These are phyloP conservation scores for Abramis brama DNA, from an alignment of 2,113 vertebrate species.

Conservation along the genomic window DNA sequence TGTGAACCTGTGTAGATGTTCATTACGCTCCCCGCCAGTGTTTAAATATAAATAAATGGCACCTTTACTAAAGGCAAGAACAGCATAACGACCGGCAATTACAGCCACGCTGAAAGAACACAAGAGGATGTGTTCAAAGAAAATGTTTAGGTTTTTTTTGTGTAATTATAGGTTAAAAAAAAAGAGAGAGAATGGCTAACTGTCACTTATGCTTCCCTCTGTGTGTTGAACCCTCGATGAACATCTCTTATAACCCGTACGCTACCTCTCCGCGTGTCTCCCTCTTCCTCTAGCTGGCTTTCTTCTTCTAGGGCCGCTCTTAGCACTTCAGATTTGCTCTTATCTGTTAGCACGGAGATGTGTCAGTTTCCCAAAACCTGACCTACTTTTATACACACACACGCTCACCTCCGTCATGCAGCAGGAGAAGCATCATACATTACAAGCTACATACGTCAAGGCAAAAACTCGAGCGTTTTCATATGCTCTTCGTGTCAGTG, in stretches of 20 bases:
- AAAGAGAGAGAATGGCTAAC: conserved; percentile 53
- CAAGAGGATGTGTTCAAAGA: conserved; percentile 62
- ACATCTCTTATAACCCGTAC: conserved; percentile 41
- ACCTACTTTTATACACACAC: conserved; percentile 72
- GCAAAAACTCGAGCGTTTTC: conserved; percentile 38
- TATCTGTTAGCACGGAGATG: conserved; percentile 75
- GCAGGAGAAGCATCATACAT: conserved; percentile 32
- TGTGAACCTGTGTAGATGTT: conserved; percentile 62
- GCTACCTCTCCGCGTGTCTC: conserved; percentile 5
- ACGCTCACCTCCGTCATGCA: conserved; percentile 4
- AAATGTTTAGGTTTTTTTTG: conserved; percentile 47
- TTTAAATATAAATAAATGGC: conserved; percentile 61
- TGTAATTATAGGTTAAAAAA: conserved; percentile 57
- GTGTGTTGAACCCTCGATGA: conserved; percentile 69
- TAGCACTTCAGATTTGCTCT: conserved; percentile 72
- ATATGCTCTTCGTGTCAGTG: conserved; percentile 16
- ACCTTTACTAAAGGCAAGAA: conserved; percentile 54
- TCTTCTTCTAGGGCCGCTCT: conserved; percentile 68
- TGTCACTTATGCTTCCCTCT: conserved; percentile 63
- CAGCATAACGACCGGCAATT: conserved; percentile 40
- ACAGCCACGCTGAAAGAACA: conserved; percentile 51
- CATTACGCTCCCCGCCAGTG: conserved; percentile 62
- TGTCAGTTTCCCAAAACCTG: conserved; percentile 77
- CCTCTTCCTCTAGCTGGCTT: conserved; percentile 9
- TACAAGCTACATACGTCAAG: conserved; percentile 50